These are phyloP conservation scores for Heterotilapia buettikoferi DNA, from an alignment of 2,113 vertebrate genomes.

Conservation along the genomic window DNA sequence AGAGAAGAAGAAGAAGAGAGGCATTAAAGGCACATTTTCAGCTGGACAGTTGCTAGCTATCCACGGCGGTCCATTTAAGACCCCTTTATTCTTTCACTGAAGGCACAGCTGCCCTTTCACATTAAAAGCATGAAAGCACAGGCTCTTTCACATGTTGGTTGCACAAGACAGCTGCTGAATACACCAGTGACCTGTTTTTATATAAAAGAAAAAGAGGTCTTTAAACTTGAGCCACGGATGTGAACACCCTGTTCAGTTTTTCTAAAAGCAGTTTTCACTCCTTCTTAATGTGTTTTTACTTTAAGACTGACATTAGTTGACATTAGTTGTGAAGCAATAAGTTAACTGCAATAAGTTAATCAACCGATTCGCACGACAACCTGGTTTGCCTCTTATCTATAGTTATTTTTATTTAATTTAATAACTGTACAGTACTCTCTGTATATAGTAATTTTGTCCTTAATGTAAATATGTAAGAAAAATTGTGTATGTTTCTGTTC, in stretches of 20 bases:
- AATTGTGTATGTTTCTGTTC: too few relatives aligned
- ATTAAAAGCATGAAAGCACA: constrained; percentile 31
- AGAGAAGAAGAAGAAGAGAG: not conserved
- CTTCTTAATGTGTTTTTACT: not conserved
- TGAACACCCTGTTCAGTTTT: not conserved
- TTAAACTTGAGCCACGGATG: not conserved
- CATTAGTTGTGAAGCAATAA: not conserved
- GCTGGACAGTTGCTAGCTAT: constrained; percentile 1
- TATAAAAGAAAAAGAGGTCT: not conserved
- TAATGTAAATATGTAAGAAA: too few relatives aligned
- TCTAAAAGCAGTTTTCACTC: not conserved
- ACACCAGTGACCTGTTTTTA: not conserved
- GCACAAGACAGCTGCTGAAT: constrained; percentile 1
- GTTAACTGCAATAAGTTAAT: too few relatives aligned
- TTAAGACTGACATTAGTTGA: not conserved
- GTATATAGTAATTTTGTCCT: too few relatives aligned
- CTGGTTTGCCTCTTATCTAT: too few relatives aligned
- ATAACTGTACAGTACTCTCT: too few relatives aligned
- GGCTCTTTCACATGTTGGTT: constrained; percentile 7
- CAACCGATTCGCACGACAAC: too few relatives aligned
- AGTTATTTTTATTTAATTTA: too few relatives aligned
- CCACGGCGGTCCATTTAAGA: constrained; percentile 16
- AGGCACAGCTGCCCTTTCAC: constrained; percentile 57
- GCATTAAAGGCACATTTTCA: constrained; percentile 1
- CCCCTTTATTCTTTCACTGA: constrained; percentile 14